phyloP scores from a whole-genome alignment of 2,888 invertebrate genomes.

The Parochlus steinenii region DNA sequence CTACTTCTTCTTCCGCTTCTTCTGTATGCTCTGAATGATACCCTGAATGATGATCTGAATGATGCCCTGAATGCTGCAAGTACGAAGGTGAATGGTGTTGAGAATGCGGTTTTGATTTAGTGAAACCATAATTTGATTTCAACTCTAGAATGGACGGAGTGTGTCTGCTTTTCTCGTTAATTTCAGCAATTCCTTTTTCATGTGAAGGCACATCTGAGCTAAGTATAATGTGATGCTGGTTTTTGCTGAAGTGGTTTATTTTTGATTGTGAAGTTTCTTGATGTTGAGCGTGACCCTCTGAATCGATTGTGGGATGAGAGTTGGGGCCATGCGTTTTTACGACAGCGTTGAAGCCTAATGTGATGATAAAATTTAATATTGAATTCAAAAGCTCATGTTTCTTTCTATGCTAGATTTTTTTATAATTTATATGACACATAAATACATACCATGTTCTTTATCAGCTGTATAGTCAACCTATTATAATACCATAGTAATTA shows the following conservation, averaged over 20 bases:
- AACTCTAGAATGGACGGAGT: conserved; percentile 7
- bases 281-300: conserved; percentile 17
- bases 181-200: conserved; percentile 6
- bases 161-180: conserved; percentile 8
- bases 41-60: too few species aligned
- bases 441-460: conserved; percentile 34
- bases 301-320: conserved; percentile 15
- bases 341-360: conserved; percentile 37
- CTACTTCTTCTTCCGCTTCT: too few species aligned
- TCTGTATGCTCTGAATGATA: too few species aligned
- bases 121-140: too few species aligned
- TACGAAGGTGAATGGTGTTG: too few species aligned
- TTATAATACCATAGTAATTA: too few species aligned
- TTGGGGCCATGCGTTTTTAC: conserved; percentile 33
- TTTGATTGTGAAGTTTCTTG: conserved; percentile 27
- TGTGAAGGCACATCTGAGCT: conserved; percentile 20
- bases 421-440: too few species aligned
- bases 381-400: too few species aligned
- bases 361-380: too few species aligned
- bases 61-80: too few species aligned
- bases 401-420: too few species aligned
- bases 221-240: conserved; percentile 29
- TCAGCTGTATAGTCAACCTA: conserved; percentile 40
- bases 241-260: conserved; percentile 30
- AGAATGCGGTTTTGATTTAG: too few species aligned